Percentiles rank a stretch among this genome's conserved stretches.
Conservation (phyloP, 2,888 invertebrate genomes). For the Antitype chi region DNA sequence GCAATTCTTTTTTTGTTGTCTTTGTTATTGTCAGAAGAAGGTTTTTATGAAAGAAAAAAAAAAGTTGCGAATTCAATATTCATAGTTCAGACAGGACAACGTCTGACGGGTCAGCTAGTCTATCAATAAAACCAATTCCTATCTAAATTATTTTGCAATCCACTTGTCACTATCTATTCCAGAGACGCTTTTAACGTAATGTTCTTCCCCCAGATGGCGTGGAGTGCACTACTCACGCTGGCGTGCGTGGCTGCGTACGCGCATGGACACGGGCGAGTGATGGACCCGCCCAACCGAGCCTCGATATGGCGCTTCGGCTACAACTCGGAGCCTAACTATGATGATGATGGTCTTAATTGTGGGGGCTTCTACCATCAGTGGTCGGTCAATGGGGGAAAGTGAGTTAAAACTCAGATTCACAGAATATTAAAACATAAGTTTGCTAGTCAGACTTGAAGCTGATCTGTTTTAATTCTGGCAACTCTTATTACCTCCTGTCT, state of each 20-base stretch:
- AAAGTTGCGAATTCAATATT: too few species aligned
- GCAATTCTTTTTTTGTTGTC: too few species aligned
- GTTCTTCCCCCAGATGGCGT: constrained; percentile 74
- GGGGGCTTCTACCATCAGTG: constrained; percentile 95
- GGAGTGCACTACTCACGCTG: constrained; percentile 66
- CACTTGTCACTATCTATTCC: background rate
- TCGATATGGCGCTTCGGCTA: constrained; percentile 96
- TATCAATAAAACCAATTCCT: background rate
- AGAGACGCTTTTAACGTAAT: background rate
- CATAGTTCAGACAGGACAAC: too few species aligned
- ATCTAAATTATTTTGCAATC: background rate
- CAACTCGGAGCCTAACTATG: constrained; percentile 94
- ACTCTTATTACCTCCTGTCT: background rate
- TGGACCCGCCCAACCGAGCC: constrained; percentile 95
- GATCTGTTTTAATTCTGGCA: background rate
- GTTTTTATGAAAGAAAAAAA: too few species aligned
- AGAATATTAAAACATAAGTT: background rate
- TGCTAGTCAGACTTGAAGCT: too few species aligned
- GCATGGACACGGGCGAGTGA: constrained; percentile 92
- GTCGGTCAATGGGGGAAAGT: constrained; percentile 93
- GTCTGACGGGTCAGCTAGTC: too few species aligned
- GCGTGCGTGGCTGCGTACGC: constrained; percentile 73
- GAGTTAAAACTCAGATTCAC: constrained; percentile 11
- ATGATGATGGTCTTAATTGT: constrained; percentile 96
- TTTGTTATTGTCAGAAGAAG: too few species aligned